Evolutionary conservation across 2,888 invertebrate species (phyloP), one percentile per base, ranked within the genome.

Genomic region (Listrodromus nycthemerus): DNA sequence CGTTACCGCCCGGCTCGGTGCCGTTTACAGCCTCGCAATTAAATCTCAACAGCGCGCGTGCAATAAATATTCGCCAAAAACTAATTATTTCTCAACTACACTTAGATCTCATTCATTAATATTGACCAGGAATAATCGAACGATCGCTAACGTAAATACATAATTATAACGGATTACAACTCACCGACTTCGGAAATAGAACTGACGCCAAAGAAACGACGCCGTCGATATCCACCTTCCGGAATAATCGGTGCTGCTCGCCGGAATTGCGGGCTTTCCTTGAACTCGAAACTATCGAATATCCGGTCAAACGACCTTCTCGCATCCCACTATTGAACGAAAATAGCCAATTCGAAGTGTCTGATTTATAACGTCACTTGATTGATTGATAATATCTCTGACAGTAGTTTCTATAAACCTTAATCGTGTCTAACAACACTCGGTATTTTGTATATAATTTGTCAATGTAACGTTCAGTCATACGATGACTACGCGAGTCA

Each of bases 121-220:
- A 77, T 52, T 66, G 27, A 27, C 55, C 13, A 74, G 2, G 24
- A 71, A 83, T 83, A 30, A 33, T 81, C 50, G 21, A 41, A 19
- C 66, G 85, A 85, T 85, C 45, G 78, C 48, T 52, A 50, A 33
- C 37, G 74, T 50, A 55, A 74, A 76, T 73, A 66, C 24, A 27
- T 69, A 45, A 83, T 50, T 71, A 78, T 16, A 66, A 78, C 70
- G 75, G 85, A 85, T 85, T 77, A 83, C 5, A 77, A 85, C 85
- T 85, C 83, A 85, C 85, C 85, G 52, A 83, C 65, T 81, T 71
- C 78, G 80, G 74, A 85, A 78, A 74, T 74, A 76, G 77, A 30
- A 80, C 83, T 80, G 83, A 83, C 81, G 85, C 84, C 71, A 48
- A 61, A 71, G 71, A 75, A 79, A 33, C 61, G 84, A 84, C 82